phyloP scores from a whole-genome alignment of 2,113 vertebrate genomes.

The Ptychochromis oligacanthus region DNA sequence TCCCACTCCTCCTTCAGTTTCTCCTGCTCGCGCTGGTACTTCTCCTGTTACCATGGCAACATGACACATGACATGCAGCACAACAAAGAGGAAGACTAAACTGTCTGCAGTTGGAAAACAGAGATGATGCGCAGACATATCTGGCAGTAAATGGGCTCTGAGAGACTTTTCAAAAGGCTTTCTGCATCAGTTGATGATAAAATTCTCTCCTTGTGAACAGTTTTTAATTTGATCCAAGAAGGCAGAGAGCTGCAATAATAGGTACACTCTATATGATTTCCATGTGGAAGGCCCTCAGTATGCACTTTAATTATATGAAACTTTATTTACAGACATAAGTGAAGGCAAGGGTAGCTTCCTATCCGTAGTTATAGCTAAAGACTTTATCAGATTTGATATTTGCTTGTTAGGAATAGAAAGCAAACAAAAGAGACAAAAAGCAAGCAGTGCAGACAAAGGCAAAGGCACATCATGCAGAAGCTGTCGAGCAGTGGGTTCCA shows the following conservation, averaged over 20 bases:
- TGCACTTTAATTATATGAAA: neutral
- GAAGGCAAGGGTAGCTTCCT: neutral
- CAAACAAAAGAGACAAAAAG: constrained; percentile 30
- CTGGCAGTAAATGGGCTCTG: neutral
- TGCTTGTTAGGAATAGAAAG: constrained; percentile 14
- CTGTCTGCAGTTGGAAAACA: constrained; percentile 10
- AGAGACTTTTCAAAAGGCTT: neutral
- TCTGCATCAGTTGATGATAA: neutral
- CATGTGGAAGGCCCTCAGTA: neutral
- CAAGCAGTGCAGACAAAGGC: constrained; percentile 31
- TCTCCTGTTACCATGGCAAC: constrained; percentile 85
- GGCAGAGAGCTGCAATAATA: neutral
- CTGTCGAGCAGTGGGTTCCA: constrained; percentile 23
- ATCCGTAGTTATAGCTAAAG: neutral
- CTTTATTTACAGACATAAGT: neutral
- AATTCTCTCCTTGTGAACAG: neutral
- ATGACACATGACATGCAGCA: constrained; percentile 60
- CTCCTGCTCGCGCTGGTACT: constrained; percentile 92
- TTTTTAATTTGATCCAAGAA: neutral
- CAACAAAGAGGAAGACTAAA: constrained; percentile 17
- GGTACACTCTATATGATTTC: neutral
- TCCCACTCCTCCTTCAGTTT: constrained; percentile 98
- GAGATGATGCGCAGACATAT: neutral
- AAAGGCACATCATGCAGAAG: constrained; percentile 42
- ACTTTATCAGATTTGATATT: constrained; percentile 6